Evolutionary conservation across 2,113 vertebrate species (phyloP).

Genomic region (Tricholaema leucomelas): DNA sequence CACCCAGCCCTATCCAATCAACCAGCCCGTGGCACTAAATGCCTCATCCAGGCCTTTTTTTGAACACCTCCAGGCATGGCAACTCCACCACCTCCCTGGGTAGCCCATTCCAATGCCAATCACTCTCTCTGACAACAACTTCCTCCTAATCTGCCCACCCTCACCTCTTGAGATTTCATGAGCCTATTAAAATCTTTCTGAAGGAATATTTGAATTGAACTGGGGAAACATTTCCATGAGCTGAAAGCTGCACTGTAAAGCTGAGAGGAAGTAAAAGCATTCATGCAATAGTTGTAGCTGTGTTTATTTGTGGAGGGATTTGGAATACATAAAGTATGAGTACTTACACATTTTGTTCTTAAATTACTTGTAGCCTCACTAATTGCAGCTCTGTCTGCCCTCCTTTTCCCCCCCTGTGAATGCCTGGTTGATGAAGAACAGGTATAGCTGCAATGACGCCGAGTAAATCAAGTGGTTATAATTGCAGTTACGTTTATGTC

Average conservation of each 20-base stretch:
- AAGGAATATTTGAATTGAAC: background rate
- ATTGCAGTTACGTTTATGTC: background rate
- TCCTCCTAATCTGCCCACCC: too few relatives aligned
- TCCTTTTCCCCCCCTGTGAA: background rate
- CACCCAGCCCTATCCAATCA: too few relatives aligned
- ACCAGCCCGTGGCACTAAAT: too few relatives aligned
- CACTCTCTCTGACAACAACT: too few relatives aligned
- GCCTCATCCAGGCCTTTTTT: too few relatives aligned
- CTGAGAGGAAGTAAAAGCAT: conserved; percentile 3
- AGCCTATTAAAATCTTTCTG: background rate
- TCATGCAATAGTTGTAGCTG: background rate
- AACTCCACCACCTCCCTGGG: too few relatives aligned
- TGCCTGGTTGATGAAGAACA: background rate
- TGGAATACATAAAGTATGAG: too few relatives aligned
- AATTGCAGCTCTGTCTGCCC: background rate
- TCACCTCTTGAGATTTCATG: background rate
- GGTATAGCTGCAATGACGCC: accelerated
- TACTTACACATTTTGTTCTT: conserved; percentile 14
- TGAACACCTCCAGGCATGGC: too few relatives aligned
- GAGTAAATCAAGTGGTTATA: background rate
- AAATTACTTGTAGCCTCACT: background rate
- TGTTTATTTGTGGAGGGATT: conserved; percentile 8
- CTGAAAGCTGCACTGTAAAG: background rate
- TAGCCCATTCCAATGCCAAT: too few relatives aligned
- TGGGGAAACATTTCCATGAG: conserved; percentile 23